These are phyloP conservation scores for Cremastobaeus sp. DNA, from an alignment of 2,888 invertebrate genomes.

Conservation along the genomic window DNA sequence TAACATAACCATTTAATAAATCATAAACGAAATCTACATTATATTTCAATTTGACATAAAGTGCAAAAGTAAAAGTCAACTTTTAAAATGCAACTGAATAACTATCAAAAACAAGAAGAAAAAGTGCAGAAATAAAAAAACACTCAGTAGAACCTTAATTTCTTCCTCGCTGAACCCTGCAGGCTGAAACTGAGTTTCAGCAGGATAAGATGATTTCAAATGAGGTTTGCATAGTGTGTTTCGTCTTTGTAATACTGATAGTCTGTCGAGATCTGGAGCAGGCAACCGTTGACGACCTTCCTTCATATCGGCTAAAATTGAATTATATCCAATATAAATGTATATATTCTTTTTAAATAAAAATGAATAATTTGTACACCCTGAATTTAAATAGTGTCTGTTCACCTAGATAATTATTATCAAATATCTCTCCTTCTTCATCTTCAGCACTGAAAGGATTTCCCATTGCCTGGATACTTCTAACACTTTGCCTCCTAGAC, in stretches of 20 bases:
- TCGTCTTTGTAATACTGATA: conserved; percentile 87
- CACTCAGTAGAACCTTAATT: conserved; percentile 80
- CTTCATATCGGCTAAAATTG: conserved; percentile 77
- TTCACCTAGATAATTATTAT: conserved; percentile 86
- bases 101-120: conserved; percentile 65
- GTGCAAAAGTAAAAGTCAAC: no score
- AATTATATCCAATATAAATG: neutral
- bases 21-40: no score
- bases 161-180: conserved; percentile 82
- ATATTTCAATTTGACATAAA: no score
- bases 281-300: conserved; percentile 79
- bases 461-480: conserved; percentile 74
- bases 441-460: conserved; percentile 82
- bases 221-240: conserved; percentile 92
- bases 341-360: neutral
- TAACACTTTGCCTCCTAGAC: conserved; percentile 71
- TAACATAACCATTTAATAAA: no score
- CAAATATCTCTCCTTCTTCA: conserved; percentile 91
- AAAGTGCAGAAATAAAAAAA: conserved; percentile 6
- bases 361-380: no score
- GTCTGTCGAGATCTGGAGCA: conserved; percentile 75
- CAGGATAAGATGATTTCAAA: conserved; percentile 90
- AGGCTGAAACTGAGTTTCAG: conserved; percentile 86
- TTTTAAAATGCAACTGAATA: no score
- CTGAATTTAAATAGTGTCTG: no score